Conservation (phyloP, 2,888 invertebrate species). For the Apoda limacodes region DNA sequence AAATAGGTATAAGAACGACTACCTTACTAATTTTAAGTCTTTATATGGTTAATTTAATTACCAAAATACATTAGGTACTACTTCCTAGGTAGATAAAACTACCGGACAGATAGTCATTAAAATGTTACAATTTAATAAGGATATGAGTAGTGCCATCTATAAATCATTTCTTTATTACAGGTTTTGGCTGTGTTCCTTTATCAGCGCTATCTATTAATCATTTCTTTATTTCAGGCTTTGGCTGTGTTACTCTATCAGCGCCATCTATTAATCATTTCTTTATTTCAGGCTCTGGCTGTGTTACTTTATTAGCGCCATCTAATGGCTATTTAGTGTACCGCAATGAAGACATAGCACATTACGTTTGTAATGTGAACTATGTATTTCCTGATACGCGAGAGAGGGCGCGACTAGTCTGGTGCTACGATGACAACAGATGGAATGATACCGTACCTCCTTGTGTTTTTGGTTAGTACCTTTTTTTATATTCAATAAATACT, state of each 20-base stretch:
- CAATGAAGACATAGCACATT: slow-evolving; percentile 74
- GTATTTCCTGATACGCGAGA: slow-evolving; percentile 76
- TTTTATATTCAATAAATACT: slow-evolving; percentile 2
- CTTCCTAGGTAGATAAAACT: no score
- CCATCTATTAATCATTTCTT: no score
- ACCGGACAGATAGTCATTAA: no score
- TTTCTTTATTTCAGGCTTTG: slow-evolving; percentile 69
- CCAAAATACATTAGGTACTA: no score
- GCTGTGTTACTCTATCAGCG: slow-evolving; percentile 73
- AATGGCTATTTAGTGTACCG: slow-evolving; percentile 77
- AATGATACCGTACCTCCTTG: slow-evolving; percentile 72
- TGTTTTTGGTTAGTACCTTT: slow-evolving; percentile 58
- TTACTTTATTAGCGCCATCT: slow-evolving; percentile 72
- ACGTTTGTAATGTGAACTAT: slow-evolving; percentile 76
- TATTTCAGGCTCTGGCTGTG: slow-evolving; percentile 74
- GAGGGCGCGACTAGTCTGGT: slow-evolving; percentile 72
- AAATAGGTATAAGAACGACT: no score
- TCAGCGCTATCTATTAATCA: no score
- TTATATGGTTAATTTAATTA: no score
- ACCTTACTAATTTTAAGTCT: no score
- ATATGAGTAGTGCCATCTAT: no score
- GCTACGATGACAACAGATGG: slow-evolving; percentile 76
- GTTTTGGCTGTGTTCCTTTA: no score
- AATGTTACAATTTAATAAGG: no score
- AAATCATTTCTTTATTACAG: no score